These are phyloP conservation scores for Alaudala cheleensis DNA, from an alignment of 2,113 vertebrate species.

Conservation along the genomic window DNA sequence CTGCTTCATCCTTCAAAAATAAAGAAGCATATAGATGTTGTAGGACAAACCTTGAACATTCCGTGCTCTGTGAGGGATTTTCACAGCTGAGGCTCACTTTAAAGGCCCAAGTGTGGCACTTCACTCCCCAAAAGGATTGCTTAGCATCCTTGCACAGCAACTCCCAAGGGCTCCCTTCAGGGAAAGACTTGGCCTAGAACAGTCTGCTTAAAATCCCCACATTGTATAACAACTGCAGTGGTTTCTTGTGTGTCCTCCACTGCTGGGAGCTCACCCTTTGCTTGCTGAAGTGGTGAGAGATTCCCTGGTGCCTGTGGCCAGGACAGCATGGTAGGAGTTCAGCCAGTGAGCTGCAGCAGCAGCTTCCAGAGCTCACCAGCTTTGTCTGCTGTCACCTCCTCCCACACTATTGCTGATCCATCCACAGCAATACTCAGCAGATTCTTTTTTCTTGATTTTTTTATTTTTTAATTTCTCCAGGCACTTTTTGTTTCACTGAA, in stretches of 20 bases:
- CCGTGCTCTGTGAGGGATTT: neutral
- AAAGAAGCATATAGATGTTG: neutral
- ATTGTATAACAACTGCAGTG: neutral
- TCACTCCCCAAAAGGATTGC: neutral
- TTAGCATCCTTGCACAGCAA: neutral
- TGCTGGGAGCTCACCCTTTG: neutral
- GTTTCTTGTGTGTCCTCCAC: neutral
- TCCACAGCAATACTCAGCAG: neutral
- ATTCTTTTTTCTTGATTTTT: neutral
- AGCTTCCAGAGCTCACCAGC: neutral
- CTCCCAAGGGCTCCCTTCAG: neutral
- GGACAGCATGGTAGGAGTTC: neutral
- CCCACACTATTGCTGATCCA: neutral
- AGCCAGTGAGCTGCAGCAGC: neutral
- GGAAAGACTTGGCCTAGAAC: neutral
- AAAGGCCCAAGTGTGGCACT: neutral
- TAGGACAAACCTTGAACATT: neutral
- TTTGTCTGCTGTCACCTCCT: neutral
- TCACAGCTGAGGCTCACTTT: neutral
- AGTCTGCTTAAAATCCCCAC: neutral
- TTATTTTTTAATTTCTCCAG: neutral
- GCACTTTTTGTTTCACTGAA: neutral
- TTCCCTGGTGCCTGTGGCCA: neutral
- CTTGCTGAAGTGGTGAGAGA: neutral
- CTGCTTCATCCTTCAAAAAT: neutral